A percentile compares a stretch with the other conserved stretches of the same genome.
Evolutionary conservation across 2,888 invertebrate genomes (phyloP).

Genomic region (Dicranocentrus wangi): DNA sequence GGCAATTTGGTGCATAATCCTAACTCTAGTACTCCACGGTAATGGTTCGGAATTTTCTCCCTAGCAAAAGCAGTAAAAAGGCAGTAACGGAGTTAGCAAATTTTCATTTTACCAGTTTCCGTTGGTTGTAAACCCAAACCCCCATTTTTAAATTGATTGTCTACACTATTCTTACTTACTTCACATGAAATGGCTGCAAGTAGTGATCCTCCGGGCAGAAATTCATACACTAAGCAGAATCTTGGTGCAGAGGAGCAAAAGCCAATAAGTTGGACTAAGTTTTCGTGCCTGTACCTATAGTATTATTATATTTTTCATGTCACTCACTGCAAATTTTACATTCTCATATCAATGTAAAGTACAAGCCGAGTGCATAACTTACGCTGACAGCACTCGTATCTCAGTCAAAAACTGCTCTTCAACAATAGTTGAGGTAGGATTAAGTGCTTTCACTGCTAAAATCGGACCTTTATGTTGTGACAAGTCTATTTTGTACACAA

Average conservation of each 20-base stretch:
- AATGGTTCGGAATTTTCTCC: conserved; percentile 67
- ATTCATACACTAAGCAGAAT: conserved; percentile 84
- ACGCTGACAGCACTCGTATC: conserved; percentile 73
- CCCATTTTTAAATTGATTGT: too few relatives aligned
- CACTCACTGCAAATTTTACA: too few relatives aligned
- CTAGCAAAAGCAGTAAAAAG: background rate
- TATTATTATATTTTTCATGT: too few relatives aligned
- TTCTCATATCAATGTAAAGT: background rate
- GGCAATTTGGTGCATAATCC: conserved; percentile 81
- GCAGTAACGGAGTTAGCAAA: background rate
- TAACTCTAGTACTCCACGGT: conserved; percentile 78
- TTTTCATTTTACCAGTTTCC: background rate
- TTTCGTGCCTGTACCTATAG: conserved; percentile 81
- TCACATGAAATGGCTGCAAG: conserved; percentile 80
- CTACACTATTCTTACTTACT: too few relatives aligned
- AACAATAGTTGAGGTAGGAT: conserved; percentile 64
- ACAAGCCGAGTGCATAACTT: background rate
- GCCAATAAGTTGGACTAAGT: conserved; percentile 84
- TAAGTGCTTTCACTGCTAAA: conserved; percentile 70
- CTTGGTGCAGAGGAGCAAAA: conserved; percentile 83
- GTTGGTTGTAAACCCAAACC: too few relatives aligned
- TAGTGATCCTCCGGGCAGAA: conserved; percentile 84
- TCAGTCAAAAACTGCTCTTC: conserved; percentile 71
- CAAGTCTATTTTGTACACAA: conserved; percentile 70
- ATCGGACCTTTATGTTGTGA: conserved; percentile 51